Evolutionary conservation across 2,113 vertebrate genomes (phyloP).

Genomic region (Psettodes erumei): DNA sequence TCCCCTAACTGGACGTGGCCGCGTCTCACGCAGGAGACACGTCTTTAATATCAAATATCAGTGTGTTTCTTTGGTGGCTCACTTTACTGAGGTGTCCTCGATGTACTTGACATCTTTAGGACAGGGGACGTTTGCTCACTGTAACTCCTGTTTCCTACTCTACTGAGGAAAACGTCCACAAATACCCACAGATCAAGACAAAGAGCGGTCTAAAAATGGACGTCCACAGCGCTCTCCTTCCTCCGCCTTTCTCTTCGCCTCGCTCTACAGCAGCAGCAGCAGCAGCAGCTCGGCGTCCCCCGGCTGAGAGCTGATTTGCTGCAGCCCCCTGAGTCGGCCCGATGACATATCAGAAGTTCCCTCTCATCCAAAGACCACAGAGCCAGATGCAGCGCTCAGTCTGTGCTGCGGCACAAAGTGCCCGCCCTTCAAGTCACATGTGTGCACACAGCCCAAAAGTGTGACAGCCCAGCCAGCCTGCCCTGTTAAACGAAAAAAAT

Average conservation of each 20-base stretch:
- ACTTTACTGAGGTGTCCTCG: background rate
- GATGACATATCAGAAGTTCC: conserved; percentile 61
- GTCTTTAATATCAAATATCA: no score
- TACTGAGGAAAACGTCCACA: background rate
- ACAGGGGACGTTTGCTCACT: background rate
- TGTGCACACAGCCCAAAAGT: conserved; percentile 8
- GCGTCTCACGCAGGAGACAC: background rate
- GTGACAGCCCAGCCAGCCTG: conserved; percentile 26
- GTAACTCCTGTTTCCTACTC: background rate
- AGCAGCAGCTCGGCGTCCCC: conserved; percentile 41
- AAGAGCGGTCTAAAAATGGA: conserved; percentile 2
- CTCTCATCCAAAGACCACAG: conserved; percentile 43
- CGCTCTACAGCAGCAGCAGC: conserved; percentile 29
- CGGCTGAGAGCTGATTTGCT: conserved; percentile 51
- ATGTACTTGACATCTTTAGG: background rate
- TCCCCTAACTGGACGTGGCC: background rate
- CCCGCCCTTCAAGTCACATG: conserved; percentile 52
- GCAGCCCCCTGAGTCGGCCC: conserved; percentile 59
- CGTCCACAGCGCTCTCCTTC: conserved; percentile 2
- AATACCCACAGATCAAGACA: background rate
- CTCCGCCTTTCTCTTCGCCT: conserved; percentile 9
- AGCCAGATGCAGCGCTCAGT: conserved; percentile 11
- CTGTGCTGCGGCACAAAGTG: conserved; percentile 53
- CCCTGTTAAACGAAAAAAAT: conserved; percentile 15
- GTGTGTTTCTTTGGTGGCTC: conserved; percentile 2